phyloP scores from a whole-genome alignment of 2,113 vertebrate species.

The Melanotaenia duboulayi region DNA sequence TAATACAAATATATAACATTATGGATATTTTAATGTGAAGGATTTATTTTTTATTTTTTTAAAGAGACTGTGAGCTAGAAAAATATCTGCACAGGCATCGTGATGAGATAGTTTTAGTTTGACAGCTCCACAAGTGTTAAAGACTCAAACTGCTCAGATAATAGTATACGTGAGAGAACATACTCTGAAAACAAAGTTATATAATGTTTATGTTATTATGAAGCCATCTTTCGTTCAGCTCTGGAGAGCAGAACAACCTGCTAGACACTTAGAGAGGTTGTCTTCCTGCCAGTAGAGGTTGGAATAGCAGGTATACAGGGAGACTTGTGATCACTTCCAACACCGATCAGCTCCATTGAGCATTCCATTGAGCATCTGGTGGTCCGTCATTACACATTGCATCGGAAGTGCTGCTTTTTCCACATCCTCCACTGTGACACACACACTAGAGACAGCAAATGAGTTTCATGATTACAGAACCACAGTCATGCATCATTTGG shows the following conservation, averaged over 20 bases:
- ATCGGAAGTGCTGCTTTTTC: slow-evolving; percentile 67
- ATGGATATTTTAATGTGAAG: neutral
- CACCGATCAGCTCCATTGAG: slow-evolving; percentile 67
- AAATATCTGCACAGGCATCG: neutral
- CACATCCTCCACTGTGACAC: slow-evolving; percentile 57
- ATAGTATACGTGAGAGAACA: slow-evolving; percentile 12
- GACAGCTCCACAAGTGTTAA: slow-evolving; percentile 7
- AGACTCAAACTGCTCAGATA: neutral
- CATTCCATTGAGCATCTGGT: slow-evolving; percentile 75
- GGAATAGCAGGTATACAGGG: slow-evolving; percentile 48
- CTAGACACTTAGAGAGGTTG: slow-evolving; percentile 29
- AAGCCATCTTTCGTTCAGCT: slow-evolving; percentile 45
- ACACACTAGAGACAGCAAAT: slow-evolving; percentile 59
- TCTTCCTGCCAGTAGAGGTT: slow-evolving; percentile 38
- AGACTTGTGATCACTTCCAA: slow-evolving; percentile 49
- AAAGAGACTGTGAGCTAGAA: too few relatives aligned
- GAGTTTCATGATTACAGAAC: slow-evolving; percentile 73
- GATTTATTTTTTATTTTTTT: neutral
- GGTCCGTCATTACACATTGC: slow-evolving; percentile 61
- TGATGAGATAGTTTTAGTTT: neutral
- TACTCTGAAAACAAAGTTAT: slow-evolving; percentile 25
- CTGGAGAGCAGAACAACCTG: slow-evolving; percentile 41
- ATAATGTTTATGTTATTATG: slow-evolving; percentile 32
- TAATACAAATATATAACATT: too few relatives aligned
- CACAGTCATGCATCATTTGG: slow-evolving; percentile 65